phyloP scores from a whole-genome alignment of 2,888 invertebrate genomes.

The Ectropis crepuscularia region DNA sequence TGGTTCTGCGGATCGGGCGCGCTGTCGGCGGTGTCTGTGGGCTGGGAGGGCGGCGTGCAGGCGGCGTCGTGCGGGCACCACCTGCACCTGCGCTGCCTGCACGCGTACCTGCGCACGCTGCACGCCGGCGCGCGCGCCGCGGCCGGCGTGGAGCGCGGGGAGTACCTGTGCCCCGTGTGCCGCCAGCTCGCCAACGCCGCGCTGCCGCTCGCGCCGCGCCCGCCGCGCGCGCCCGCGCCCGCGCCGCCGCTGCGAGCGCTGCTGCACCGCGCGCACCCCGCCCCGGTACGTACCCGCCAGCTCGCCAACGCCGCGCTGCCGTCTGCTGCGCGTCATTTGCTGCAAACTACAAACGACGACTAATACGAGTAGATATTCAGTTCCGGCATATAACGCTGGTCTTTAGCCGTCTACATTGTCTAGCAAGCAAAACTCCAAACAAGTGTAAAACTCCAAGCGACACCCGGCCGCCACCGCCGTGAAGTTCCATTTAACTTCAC shows the following conservation, averaged over 20 bases:
- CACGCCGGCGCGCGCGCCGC: conserved; percentile 89
- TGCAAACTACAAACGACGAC: too few relatives aligned
- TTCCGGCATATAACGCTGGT: too few relatives aligned
- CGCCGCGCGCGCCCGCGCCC: conserved; percentile 77
- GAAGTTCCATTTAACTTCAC: too few relatives aligned
- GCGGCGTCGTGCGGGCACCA: conserved; percentile 99
- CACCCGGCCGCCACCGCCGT: too few relatives aligned
- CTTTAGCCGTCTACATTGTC: too few relatives aligned
- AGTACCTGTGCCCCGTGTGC: conserved; percentile 98
- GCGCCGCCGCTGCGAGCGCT: conserved; percentile 72
- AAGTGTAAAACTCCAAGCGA: too few relatives aligned
- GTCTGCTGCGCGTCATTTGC: too few relatives aligned
- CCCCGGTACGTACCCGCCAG: conserved; percentile 67
- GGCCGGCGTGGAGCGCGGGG: conserved; percentile 88
- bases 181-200: conserved; percentile 91
- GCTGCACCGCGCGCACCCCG: conserved; percentile 85
- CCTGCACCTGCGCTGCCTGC: conserved; percentile 96
- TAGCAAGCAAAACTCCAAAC: too few relatives aligned
- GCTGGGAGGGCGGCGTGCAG: conserved; percentile 96
- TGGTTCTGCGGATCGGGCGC: conserved; percentile 81
- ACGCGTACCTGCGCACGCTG: conserved; percentile 94
- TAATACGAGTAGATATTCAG: too few relatives aligned
- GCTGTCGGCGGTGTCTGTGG: conserved; percentile 54
- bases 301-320: too few relatives aligned
- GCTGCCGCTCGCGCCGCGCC: conserved; percentile 90